These are phyloP conservation scores for Cataglyphis altisquamis DNA, from an alignment of 2,888 invertebrate genomes.

Conservation along the genomic window DNA sequence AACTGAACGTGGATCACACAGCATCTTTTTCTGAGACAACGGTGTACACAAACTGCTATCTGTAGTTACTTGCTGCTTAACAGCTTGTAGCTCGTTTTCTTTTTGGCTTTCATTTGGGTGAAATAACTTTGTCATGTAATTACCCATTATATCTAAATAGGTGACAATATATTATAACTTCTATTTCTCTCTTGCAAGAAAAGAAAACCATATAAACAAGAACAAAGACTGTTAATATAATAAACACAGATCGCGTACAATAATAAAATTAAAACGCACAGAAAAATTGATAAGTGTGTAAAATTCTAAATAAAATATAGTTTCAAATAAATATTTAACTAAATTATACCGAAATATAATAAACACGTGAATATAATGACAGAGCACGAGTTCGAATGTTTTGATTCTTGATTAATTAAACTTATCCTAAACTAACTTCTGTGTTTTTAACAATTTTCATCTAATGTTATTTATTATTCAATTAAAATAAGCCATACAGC, in stretches of 20 bases:
- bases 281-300: neutral
- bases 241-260: neutral
- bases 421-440: neutral
- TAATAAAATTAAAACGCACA: neutral
- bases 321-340: neutral
- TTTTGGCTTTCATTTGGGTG: constrained; percentile 63
- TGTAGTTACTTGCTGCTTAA: neutral
- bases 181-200: neutral
- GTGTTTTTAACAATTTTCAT: neutral
- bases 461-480: neutral
- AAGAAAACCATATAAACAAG: neutral
- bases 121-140: constrained; percentile 73
- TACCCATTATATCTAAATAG: constrained; percentile 73
- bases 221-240: neutral
- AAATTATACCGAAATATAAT: neutral
- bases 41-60: constrained; percentile 72
- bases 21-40: constrained; percentile 62
- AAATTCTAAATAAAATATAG: neutral
- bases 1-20: constrained; percentile 79
- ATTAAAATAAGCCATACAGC: neutral
- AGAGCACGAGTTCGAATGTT: neutral
- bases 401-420: neutral
- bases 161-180: neutral
- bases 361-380: neutral
- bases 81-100: constrained; percentile 53